Conservation (phyloP, 2,888 invertebrate species). For the Cephus nigrinus region DNA sequence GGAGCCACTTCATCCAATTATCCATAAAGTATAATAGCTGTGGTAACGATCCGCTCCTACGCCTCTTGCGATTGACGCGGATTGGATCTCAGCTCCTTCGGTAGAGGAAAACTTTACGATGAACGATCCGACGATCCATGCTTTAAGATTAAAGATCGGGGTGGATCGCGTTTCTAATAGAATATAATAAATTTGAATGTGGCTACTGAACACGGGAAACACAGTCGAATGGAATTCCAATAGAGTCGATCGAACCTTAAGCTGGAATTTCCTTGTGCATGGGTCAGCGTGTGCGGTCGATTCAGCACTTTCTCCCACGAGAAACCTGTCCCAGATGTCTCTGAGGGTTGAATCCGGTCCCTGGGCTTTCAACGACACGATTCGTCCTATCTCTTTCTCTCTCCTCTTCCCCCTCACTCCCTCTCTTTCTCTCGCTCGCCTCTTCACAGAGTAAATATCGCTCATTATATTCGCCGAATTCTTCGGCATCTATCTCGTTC, state of each 20-base stretch:
- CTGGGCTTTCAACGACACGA: neutral
- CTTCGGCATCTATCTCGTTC: neutral
- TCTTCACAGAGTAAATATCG: neutral
- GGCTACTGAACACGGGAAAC: neutral
- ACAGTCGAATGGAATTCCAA: neutral
- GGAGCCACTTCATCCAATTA: neutral
- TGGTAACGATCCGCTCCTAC: neutral
- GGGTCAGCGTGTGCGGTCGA: neutral
- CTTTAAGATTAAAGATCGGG: neutral
- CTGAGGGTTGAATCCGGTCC: neutral
- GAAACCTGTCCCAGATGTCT: conserved; percentile 1
- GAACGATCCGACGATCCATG: neutral
- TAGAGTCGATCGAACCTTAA: neutral
- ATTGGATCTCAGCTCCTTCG: neutral
- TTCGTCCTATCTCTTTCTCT: neutral
- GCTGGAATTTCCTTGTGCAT: neutral
- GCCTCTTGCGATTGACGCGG: neutral
- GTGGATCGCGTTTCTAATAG: neutral
- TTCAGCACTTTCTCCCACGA: neutral
- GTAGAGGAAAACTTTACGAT: neutral
- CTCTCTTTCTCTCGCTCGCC: neutral
- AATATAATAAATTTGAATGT: neutral
- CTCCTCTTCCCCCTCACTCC: no score
- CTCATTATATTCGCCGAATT: neutral
- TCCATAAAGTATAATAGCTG: neutral